Evolutionary conservation across 2,797 vertebrate species (phyloP).

Genomic region (Synaphobranchus kaupii): DNA sequence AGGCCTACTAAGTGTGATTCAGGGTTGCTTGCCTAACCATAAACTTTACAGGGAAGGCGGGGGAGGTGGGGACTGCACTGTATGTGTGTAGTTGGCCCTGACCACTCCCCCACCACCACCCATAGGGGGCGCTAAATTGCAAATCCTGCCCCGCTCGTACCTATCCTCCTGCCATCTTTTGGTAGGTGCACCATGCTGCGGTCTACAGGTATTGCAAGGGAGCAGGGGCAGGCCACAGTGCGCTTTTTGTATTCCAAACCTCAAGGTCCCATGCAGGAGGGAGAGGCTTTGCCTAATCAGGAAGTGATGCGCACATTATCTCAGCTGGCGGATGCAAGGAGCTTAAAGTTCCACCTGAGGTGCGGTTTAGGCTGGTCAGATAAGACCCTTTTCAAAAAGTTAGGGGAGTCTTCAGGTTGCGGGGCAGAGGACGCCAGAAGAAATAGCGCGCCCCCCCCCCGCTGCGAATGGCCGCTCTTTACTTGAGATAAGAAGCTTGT

Average conservation of each 20-base stretch:
- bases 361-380: neutral
- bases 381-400: neutral
- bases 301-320: neutral
- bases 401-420: neutral
- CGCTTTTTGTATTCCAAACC: neutral
- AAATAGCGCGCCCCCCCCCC: conserved; percentile 5
- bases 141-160: neutral
- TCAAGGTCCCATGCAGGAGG: neutral
- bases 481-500: conserved; percentile 55
- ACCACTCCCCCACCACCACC: neutral
- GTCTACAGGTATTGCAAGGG: neutral
- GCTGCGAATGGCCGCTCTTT: conserved; percentile 45
- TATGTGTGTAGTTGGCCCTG: neutral
- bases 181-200: neutral
- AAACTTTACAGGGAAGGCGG: neutral
- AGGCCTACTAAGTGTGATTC: neutral
- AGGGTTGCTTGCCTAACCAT: neutral
- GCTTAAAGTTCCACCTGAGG: neutral
- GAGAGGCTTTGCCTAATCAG: neutral
- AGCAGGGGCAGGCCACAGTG: neutral
- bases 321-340: neutral
- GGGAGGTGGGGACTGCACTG: neutral
- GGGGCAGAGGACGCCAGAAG: neutral
- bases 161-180: neutral
- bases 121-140: neutral